A percentile compares a stretch with the other conserved stretches of the same genome.
These are phyloP conservation scores for Cydia amplana DNA, from an alignment of 1,140 invertebrate genomes.

Conservation along the genomic window DNA sequence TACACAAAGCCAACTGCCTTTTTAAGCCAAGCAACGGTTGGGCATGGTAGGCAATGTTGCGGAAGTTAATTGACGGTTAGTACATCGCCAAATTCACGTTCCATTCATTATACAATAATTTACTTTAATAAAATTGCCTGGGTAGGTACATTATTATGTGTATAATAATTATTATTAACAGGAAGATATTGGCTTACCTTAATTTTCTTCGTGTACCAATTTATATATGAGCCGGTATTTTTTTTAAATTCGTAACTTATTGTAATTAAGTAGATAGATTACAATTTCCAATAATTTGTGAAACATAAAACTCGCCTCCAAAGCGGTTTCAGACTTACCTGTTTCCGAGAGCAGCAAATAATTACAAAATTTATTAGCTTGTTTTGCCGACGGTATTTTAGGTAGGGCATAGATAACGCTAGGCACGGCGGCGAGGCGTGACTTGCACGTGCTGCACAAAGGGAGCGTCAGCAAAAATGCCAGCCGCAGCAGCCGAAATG, in stretches of 20 bases:
- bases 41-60: too few relatives aligned
- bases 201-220: not conserved
- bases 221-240: not conserved
- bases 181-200: not conserved
- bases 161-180: not conserved
- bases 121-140: not conserved
- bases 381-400: constrained; percentile 23
- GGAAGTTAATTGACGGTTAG: too few relatives aligned
- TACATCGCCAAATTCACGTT: too few relatives aligned
- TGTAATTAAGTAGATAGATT: constrained; percentile 9
- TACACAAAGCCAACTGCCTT: too few relatives aligned
- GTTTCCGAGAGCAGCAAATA: not conserved
- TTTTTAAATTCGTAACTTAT: not conserved
- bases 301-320: not conserved
- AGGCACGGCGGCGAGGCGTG: constrained; percentile 36
- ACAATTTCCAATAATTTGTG: constrained; percentile 4
- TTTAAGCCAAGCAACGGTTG: too few relatives aligned
- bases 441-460: constrained; percentile 33
- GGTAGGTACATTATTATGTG: not conserved
- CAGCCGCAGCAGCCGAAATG: constrained; percentile 9
- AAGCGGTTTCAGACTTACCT: constrained; percentile 7
- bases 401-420: constrained; percentile 20
- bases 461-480: constrained; percentile 25
- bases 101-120: constrained; percentile 3
- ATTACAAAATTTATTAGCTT: constrained; percentile 9